phyloP scores from a whole-genome alignment of 2,797 vertebrate genomes.

The Aulostomus chinensis region DNA sequence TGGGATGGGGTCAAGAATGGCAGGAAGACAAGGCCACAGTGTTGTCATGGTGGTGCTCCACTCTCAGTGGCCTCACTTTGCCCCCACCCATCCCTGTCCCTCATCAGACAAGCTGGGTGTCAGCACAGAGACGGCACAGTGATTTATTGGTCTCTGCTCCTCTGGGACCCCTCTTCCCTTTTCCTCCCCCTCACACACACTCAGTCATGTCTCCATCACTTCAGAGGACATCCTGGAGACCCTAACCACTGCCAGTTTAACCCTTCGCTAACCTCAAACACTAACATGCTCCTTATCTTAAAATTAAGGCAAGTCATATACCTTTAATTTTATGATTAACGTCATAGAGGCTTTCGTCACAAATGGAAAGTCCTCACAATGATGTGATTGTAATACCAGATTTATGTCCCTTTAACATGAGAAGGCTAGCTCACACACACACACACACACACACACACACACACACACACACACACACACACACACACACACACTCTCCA shows the following conservation, averaged over 20 bases:
- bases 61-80: conserved; percentile 17
- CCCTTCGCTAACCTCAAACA: too few species aligned
- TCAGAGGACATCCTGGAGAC: background rate
- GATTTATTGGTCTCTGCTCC: conserved; percentile 81
- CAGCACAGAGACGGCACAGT: conserved; percentile 72
- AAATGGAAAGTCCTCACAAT: too few species aligned
- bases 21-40: conserved; percentile 73
- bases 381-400: too few species aligned
- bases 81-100: conserved; percentile 39
- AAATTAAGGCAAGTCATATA: too few species aligned
- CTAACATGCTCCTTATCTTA: too few species aligned
- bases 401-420: too few species aligned
- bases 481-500: conserved; percentile 15
- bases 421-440: background rate
- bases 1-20: conserved; percentile 32
- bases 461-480: conserved; percentile 28
- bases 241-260: background rate
- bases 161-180: conserved; percentile 51
- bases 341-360: too few species aligned
- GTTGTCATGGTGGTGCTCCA: conserved; percentile 53
- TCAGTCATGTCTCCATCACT: background rate
- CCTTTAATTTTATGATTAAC: too few species aligned
- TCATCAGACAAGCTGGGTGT: conserved; percentile 79
- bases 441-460: conserved; percentile 11
- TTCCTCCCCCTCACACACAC: conserved; percentile 12